These are phyloP conservation scores for Antheraea mylitta DNA, from an alignment of 1,140 invertebrate genomes.

Conservation along the genomic window DNA sequence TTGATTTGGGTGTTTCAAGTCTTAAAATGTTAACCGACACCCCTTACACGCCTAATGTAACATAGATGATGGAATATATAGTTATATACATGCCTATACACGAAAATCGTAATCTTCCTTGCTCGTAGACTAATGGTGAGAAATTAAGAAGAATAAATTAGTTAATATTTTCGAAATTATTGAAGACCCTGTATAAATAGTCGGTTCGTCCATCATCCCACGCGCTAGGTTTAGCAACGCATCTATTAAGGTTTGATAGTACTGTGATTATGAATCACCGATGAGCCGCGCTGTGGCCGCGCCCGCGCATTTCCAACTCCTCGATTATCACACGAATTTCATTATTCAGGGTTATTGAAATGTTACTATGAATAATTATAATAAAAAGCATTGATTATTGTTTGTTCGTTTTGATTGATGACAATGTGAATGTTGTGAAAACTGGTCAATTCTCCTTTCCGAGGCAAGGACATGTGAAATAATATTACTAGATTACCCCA, in stretches of 20 bases:
- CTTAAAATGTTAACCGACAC: too few species aligned
- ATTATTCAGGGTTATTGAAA: constrained; percentile 8
- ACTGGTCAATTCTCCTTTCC: too few species aligned
- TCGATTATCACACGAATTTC: not conserved
- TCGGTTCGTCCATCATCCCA: constrained; percentile 35
- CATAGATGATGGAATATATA: too few species aligned
- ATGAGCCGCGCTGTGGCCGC: constrained; percentile 13
- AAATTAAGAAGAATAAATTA: too few species aligned
- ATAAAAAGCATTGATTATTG: not conserved
- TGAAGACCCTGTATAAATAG: not conserved
- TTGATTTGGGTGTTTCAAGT: too few species aligned
- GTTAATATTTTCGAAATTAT: not conserved
- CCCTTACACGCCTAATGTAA: too few species aligned
- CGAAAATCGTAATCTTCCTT: too few species aligned
- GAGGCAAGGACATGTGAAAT: too few species aligned
- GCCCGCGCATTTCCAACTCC: constrained; percentile 24
- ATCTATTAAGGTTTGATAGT: constrained; percentile 64
- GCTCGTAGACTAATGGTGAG: too few species aligned
- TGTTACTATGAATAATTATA: not conserved
- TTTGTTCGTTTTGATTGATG: not conserved
- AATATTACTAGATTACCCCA: too few species aligned
- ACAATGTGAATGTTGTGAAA: too few species aligned
- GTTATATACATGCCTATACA: too few species aligned
- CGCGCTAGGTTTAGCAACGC: constrained; percentile 49
- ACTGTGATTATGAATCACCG: constrained; percentile 38